phyloP scores from a whole-genome alignment of 2,113 vertebrate species.

The Cyphomyrus plagiostoma region DNA sequence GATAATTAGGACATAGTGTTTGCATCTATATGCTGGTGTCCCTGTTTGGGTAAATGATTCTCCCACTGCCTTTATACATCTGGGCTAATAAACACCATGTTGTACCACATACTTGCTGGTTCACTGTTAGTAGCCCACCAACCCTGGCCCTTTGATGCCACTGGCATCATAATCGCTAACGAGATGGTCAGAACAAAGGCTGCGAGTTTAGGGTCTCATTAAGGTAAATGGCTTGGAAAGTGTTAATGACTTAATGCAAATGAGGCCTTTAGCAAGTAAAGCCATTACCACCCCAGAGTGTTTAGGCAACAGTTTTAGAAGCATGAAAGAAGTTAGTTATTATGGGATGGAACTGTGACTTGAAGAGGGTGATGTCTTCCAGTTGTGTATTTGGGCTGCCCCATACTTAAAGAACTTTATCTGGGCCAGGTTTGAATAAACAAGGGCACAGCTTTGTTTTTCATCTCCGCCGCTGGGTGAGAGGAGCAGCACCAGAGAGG shows the following conservation, averaged over 20 bases:
- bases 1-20: not conserved
- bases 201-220: not conserved
- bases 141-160: not conserved
- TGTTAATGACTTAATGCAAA: conserved; percentile 11
- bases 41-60: not conserved
- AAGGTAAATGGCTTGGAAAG: conserved; percentile 9
- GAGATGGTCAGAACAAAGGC: not conserved
- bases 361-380: not conserved
- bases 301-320: not conserved
- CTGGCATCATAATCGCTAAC: not conserved
- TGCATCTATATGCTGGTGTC: not conserved
- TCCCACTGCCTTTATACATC: not conserved
- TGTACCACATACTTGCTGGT: not conserved
- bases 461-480: not conserved
- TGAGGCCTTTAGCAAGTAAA: not conserved
- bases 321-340: conserved; percentile 1
- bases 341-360: not conserved
- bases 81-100: not conserved
- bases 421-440: not conserved
- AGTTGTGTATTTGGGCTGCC: not conserved
- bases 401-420: not conserved
- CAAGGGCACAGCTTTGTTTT: not conserved
- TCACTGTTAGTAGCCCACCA: not conserved
- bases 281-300: not conserved
- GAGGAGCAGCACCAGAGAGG: not conserved